phyloP scores from a whole-genome alignment of 2,888 invertebrate genomes.

The Acleris emargana region DNA sequence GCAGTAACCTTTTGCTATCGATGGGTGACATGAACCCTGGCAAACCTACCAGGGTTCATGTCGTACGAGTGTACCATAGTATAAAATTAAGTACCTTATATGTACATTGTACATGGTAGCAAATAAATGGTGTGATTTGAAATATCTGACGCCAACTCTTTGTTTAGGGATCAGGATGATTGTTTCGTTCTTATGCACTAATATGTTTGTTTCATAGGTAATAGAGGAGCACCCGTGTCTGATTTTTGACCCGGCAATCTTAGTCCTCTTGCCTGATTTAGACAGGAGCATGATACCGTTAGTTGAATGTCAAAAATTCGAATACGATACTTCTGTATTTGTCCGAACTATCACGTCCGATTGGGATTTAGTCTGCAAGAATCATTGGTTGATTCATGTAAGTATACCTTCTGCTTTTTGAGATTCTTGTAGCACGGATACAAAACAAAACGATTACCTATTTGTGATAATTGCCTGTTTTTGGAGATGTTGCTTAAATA shows the following conservation, averaged over 20 bases:
- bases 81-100: too few relatives aligned
- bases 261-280: slow-evolving; percentile 51
- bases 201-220: slow-evolving; percentile 49
- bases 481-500: too few relatives aligned
- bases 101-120: too few relatives aligned
- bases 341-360: slow-evolving; percentile 86
- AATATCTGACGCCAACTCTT: too few relatives aligned
- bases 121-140: too few relatives aligned
- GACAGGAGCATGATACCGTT: slow-evolving; percentile 62
- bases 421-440: too few relatives aligned
- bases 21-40: too few relatives aligned
- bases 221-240: slow-evolving; percentile 70
- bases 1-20: too few relatives aligned
- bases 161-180: background rate
- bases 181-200: background rate
- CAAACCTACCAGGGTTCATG: too few relatives aligned
- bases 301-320: slow-evolving; percentile 63
- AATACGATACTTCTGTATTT: slow-evolving; percentile 84
- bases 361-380: slow-evolving; percentile 86
- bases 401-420: slow-evolving; percentile 36
- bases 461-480: too few relatives aligned
- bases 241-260: slow-evolving; percentile 70
- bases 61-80: too few relatives aligned
- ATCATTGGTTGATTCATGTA: slow-evolving; percentile 81
- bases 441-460: too few relatives aligned